Evolutionary conservation across 2,888 invertebrate genomes (phyloP), one percentile per base, ranked within the genome.

Genomic region (Anorthoa munda): DNA sequence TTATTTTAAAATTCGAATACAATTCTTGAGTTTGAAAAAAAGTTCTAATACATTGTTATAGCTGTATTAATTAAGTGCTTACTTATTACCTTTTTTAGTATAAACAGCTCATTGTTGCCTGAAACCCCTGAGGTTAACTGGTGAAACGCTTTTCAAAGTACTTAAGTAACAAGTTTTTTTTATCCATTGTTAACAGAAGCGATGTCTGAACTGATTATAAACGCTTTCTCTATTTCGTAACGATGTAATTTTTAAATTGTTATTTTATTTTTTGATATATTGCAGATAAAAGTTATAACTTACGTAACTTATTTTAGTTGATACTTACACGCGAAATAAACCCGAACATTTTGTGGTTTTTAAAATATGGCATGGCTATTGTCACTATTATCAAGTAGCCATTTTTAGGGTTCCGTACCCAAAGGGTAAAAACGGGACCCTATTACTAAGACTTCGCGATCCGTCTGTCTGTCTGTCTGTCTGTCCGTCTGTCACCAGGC

Each of bases 141-240:
- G 58, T 58, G 48, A 70, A 71, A 75, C 63, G 50, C 39, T 70
- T 66, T 66, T 68, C 53, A 67, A 71, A 66, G 51, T 70, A 80
- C 55, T 66, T 46, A 64, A 69, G 45, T 73, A 63, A 46, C 39
- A 46, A 50, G 51, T 39, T 60, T 83, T 74, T 31, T 74, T 75
- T 72, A 31, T 46, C 4, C 12, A 46, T 88, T 87, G 81, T 85
- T 78, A 73, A 73, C 69, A 72, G 70, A 66, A 68, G 72, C 61
- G 53, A 66, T 59, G 60, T 68, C 31, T 75, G 76, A 85, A 66
- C 31, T 75, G 76, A 85, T 86, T 85, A 67, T 46, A 56, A 53
- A 77, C 87, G 72, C 87, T 86, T 85, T 85, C 85, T 73, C 82
- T 66, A 23, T 76, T 76, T 67, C 72, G 60, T 75, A 81, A 86